Conservation (phyloP, 2,888 invertebrate species). For the Aleiodes testaceus region DNA sequence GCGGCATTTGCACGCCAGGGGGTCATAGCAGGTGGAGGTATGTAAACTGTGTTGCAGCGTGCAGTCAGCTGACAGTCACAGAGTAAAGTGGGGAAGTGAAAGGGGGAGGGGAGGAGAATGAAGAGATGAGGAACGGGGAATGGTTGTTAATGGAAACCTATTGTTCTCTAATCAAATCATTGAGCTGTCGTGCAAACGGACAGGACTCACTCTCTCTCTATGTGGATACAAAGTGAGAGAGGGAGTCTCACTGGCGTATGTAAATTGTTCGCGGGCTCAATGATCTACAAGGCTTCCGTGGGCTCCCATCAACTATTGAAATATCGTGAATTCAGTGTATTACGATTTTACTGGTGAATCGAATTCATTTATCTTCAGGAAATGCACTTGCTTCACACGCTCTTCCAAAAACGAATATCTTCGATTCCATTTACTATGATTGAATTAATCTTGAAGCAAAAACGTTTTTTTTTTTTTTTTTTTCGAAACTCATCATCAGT, state of each 20-base stretch:
- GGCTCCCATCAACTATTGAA: slow-evolving; percentile 19
- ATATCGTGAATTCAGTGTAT: slow-evolving; percentile 7
- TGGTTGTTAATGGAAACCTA: slow-evolving; percentile 72
- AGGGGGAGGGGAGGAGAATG: slow-evolving; percentile 35
- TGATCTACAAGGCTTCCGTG: slow-evolving; percentile 36
- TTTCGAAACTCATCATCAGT: no score
- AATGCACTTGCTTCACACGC: slow-evolving; percentile 6
- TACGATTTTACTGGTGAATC: slow-evolving; percentile 21
- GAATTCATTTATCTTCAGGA: slow-evolving; percentile 28
- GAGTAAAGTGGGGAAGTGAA: slow-evolving; percentile 46
- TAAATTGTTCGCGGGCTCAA: slow-evolving; percentile 36
- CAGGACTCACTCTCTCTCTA: slow-evolving; percentile 18
- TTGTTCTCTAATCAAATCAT: slow-evolving; percentile 73
- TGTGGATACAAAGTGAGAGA: slow-evolving; percentile 13
- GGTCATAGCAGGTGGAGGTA: slow-evolving; percentile 39
- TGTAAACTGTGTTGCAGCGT: slow-evolving; percentile 27
- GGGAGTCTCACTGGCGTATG: slow-evolving; percentile 30
- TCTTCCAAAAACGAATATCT: no score
- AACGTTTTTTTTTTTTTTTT: no score
- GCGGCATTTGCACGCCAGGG: slow-evolving; percentile 5
- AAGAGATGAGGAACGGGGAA: slow-evolving; percentile 53
- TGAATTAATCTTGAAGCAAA: no score
- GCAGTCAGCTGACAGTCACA: slow-evolving; percentile 67
- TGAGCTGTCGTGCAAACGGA: slow-evolving; percentile 61
- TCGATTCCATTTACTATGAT: no score